Base-by-base conservation (phyloP, 2,888 invertebrate genomes). In the Timema cristinae region DNA sequence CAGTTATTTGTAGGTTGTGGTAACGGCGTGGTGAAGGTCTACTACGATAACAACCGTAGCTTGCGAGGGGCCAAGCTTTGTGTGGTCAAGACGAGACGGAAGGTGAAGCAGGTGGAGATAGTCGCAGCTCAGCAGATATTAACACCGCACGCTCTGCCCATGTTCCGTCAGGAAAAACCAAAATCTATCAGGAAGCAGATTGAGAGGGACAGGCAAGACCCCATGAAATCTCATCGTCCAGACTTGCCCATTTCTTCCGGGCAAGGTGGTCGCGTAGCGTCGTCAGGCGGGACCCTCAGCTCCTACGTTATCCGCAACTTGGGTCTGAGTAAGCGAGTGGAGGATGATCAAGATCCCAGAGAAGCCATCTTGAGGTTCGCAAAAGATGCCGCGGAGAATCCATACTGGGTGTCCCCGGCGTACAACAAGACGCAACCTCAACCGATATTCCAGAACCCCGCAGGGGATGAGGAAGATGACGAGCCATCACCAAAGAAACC, bases 271-370 rank as follows among this genome's bases (percentile, higher is more conserved):
- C 86, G 98, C 73, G 93, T 98, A 0, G 97, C 95, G 0, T 93
- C 95, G 0, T 95, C 97, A 50, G 97, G 97, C 2, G 95, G 96
- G 71, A 99, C 98, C 0, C 85, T 99, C 0, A 97, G 97, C 77
- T 97, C 98, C 1, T 98, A 95, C 81, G 95, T 98, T 9, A 97
- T 98, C 67, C 89, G 98, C 73, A 97, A 98, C 81, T 86, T 99
- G 71, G 98, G 98, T 0, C 85, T 97, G 9, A 96, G 95, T 79
- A 96, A 97, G 78, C 86, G 94, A 66, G 91, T 95, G 0, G 92
- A 96, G 78, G 95, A 95, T 80, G 92, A 92, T 75, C 85, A 88
- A 77, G 97, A 98, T 85, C 97, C 98, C 0, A 87, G 98, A 68
- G 97, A 96, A 79, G 98, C 98, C 4, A 96, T 98, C 76, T 84